A percentile compares a stretch with the other conserved stretches of the same genome.
Conservation (phyloP, 35 echinoderm and acorn worm genomes). For the Lytechinus variegatus region DNA sequence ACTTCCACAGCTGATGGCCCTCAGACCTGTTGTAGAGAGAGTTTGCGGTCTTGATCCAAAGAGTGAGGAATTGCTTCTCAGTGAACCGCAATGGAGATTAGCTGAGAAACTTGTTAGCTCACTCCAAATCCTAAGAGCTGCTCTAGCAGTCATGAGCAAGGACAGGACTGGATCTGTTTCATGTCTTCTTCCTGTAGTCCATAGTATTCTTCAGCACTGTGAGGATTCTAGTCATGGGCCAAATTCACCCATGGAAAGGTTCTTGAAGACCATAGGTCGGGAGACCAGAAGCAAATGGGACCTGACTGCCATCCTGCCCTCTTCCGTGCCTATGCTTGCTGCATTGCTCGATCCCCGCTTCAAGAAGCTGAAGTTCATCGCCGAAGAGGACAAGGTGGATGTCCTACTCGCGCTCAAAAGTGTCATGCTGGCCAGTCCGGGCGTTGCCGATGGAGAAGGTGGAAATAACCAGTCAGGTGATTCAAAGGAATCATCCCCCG, state of each 20-base stretch:
- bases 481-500: neutral
- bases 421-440: neutral
- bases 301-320: constrained; percentile 44
- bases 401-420: neutral
- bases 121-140: constrained; percentile 43
- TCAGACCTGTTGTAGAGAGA: neutral
- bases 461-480: neutral
- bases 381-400: constrained; percentile 29
- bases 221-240: constrained; percentile 12
- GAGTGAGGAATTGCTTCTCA: neutral
- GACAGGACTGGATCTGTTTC: constrained; percentile 42
- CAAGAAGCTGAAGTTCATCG: constrained; percentile 44
- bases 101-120: constrained; percentile 15
- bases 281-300: constrained; percentile 37
- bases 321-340: constrained; percentile 24
- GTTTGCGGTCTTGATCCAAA: neutral
- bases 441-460: neutral
- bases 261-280: constrained; percentile 33
- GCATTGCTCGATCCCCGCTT: constrained; percentile 43
- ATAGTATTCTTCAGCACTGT: constrained; percentile 46
- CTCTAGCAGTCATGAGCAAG: constrained; percentile 43
- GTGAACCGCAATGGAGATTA: neutral
- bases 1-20: neutral
- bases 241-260: constrained; percentile 27
- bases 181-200: constrained; percentile 42